A percentile compares a stretch with the other conserved stretches of the same genome.
These are phyloP conservation scores for Drosophila aldrichi DNA, from an alignment of 2,888 invertebrate genomes.

Conservation along the genomic window DNA sequence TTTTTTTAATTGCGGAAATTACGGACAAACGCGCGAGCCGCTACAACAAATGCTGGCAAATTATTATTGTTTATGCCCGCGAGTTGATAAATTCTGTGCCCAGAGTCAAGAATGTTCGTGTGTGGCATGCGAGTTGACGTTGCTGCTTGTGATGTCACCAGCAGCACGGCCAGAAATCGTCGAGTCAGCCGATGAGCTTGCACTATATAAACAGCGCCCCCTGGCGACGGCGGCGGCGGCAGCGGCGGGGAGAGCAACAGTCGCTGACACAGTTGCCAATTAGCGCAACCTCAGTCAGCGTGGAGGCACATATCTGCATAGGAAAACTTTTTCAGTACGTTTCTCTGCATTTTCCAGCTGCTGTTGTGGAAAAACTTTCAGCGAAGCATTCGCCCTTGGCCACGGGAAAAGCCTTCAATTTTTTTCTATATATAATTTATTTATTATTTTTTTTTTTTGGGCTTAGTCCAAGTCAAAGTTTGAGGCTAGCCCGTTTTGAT, in stretches of 20 bases:
- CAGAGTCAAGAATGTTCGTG: constrained; percentile 72
- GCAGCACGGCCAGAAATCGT: constrained; percentile 56
- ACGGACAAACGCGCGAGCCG: constrained; percentile 71
- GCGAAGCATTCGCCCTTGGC: constrained; percentile 7
- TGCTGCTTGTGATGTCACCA: constrained; percentile 71
- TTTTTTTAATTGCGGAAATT: constrained; percentile 85
- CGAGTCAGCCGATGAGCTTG: constrained; percentile 76
- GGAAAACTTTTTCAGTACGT: constrained; percentile 36
- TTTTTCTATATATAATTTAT: neutral
- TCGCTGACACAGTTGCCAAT: constrained; percentile 55
- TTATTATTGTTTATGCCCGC: constrained; percentile 75
- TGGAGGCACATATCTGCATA: constrained; percentile 8
- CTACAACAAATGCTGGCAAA: constrained; percentile 66
- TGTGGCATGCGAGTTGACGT: constrained; percentile 73
- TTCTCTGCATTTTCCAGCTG: constrained; percentile 53
- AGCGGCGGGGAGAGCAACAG: no score
- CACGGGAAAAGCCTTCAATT: constrained; percentile 2
- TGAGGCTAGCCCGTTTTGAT: constrained; percentile 42
- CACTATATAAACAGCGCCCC: constrained; percentile 56
- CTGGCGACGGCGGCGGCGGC: constrained; percentile 31
- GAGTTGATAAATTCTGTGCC: constrained; percentile 58
- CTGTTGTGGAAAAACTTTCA: constrained; percentile 41
- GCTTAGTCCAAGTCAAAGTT: constrained; percentile 20
- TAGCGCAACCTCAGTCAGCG: constrained; percentile 36
- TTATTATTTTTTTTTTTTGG: neutral